Evolutionary conservation across 2,797 vertebrate genomes (phyloP).

Genomic region (Pantherophis alleghaniensis): DNA sequence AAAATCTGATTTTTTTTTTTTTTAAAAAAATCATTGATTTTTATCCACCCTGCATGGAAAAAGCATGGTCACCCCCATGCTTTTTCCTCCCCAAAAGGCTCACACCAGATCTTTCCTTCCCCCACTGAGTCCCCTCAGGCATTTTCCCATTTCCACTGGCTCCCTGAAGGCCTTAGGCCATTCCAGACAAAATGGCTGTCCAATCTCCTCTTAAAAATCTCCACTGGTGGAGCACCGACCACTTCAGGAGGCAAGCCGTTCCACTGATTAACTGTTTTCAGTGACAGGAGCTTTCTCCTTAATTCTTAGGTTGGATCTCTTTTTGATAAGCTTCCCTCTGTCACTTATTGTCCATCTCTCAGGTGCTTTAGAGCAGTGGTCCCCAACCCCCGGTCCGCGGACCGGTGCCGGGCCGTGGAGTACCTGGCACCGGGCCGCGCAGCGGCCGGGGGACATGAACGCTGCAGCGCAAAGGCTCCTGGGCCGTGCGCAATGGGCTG

Average conservation of each 20-base stretch:
- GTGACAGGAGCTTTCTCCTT: not conserved
- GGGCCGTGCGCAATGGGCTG: no score
- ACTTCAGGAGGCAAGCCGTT: not conserved
- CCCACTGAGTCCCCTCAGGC: not conserved
- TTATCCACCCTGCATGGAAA: no score
- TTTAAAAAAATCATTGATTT: no score
- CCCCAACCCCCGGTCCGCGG: no score
- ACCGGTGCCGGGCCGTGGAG: no score
- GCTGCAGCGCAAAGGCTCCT: no score
- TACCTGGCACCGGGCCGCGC: no score
- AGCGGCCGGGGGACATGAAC: no score
- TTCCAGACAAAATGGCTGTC: no score
- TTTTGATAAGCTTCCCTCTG: not conserved
- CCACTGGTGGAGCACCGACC: not conserved
- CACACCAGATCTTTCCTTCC: not conserved
- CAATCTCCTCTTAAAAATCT: not conserved
- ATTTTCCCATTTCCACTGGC: not conserved
- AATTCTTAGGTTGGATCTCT: not conserved
- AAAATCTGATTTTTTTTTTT: no score
- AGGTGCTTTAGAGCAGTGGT: not conserved
- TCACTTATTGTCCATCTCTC: not conserved
- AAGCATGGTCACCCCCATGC: not conserved
- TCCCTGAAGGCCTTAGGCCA: no score
- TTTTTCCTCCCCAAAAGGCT: not conserved
- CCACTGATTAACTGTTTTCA: not conserved